Evolutionary conservation across 2,888 invertebrate species (phyloP).

Genomic region (Sinelater perroti): DNA sequence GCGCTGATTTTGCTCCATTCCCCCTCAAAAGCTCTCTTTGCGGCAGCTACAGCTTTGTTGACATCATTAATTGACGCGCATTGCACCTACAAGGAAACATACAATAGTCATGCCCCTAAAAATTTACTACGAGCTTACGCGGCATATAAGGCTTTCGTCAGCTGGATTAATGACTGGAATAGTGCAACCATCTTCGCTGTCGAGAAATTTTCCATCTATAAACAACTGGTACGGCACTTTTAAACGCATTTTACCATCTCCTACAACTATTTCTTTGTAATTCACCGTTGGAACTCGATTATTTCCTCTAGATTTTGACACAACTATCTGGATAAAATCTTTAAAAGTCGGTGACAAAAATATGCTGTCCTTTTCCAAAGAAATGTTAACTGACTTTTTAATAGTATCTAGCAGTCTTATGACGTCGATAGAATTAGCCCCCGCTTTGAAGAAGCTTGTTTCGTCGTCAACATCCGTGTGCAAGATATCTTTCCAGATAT

Average conservation of each 20-base stretch:
- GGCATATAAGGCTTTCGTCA: slow-evolving; percentile 81
- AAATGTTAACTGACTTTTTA: slow-evolving; percentile 79
- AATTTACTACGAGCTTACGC: too few relatives aligned
- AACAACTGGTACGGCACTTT: slow-evolving; percentile 91
- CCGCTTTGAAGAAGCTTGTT: slow-evolving; percentile 93
- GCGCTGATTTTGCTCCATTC: slow-evolving; percentile 96
- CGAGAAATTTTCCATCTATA: slow-evolving; percentile 88
- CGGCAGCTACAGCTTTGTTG: slow-evolving; percentile 86
- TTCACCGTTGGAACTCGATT: slow-evolving; percentile 65
- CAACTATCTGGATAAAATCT: slow-evolving; percentile 77
- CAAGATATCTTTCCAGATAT: slow-evolving; percentile 87
- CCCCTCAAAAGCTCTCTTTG: slow-evolving; percentile 88
- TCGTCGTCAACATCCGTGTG: slow-evolving; percentile 76
- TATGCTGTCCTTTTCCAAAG: slow-evolving; percentile 87
- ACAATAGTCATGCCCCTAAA: too few relatives aligned
- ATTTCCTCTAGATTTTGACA: slow-evolving; percentile 73
- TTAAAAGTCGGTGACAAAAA: slow-evolving; percentile 91
- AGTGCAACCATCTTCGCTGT: slow-evolving; percentile 74
- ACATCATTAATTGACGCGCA: slow-evolving; percentile 83
- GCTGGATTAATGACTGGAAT: slow-evolving; percentile 82
- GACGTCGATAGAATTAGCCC: slow-evolving; percentile 98
- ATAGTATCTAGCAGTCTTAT: slow-evolving; percentile 90
- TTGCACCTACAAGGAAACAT: slow-evolving; percentile 63
- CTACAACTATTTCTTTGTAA: slow-evolving; percentile 79
- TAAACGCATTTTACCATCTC: slow-evolving; percentile 84